Conservation (phyloP, 2,888 invertebrate species). For the Cryptophagus acutangulus region DNA sequence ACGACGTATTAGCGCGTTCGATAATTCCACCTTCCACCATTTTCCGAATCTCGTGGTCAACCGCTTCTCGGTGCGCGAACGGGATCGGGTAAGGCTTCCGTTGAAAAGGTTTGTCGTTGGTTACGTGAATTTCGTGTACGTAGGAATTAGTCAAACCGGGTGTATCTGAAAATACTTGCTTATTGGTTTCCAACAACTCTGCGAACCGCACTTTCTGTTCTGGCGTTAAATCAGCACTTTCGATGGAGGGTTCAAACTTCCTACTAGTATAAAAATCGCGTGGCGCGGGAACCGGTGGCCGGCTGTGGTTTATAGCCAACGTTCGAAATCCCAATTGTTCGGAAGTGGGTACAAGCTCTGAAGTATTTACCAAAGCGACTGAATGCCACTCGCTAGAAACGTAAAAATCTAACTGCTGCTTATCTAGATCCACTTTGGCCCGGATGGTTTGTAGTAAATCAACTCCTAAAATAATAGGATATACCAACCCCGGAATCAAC, state of each 20-base stretch:
- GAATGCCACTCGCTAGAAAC: no score
- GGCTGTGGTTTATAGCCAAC: no score
- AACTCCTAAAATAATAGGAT: conserved; percentile 2
- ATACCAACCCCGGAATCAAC: conserved; percentile 3
- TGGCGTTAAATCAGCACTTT: no score
- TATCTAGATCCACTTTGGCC: conserved; percentile 3
- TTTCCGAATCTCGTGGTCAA: background rate
- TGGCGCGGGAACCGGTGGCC: no score
- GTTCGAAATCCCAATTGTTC: no score
- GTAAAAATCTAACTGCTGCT: background rate
- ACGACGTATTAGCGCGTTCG: conserved; percentile 7
- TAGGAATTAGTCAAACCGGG: conserved; percentile 10
- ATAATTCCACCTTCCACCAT: conserved; percentile 11
- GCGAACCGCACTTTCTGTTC: background rate
- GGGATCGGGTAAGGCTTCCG: conserved; percentile 6
- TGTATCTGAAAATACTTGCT: conserved; percentile 7
- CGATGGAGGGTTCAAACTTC: no score
- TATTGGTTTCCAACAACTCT: background rate
- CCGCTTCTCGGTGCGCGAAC: conserved; percentile 7
- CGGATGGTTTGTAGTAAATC: conserved; percentile 3
- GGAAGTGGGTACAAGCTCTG: no score
- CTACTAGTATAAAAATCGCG: no score
- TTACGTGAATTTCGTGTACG: conserved; percentile 5
- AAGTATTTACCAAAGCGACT: no score
- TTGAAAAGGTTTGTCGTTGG: conserved; percentile 1